Percentiles rank a stretch among this genome's conserved stretches.
phyloP scores from a whole-genome alignment of 2,888 invertebrate genomes.

The Monopis laevigella region DNA sequence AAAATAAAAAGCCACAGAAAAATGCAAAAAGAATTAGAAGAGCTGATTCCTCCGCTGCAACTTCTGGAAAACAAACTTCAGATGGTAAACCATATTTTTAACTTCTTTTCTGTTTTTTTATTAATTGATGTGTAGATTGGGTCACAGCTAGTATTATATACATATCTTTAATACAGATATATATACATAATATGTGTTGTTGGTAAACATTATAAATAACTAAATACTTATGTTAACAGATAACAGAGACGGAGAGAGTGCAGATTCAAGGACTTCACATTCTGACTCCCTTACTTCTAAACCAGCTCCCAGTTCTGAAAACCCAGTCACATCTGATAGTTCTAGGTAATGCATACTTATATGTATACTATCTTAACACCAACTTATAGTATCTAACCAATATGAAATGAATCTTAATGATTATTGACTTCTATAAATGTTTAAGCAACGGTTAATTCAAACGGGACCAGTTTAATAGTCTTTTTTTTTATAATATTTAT shows the following conservation, averaged over 20 bases:
- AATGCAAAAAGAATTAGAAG: constrained; percentile 45
- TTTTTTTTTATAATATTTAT: no score
- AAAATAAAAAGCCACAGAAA: constrained; percentile 48
- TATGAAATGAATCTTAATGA: no score
- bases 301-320: constrained; percentile 54
- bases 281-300: constrained; percentile 54
- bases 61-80: constrained; percentile 55
- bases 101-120: no score
- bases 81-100: constrained; percentile 39
- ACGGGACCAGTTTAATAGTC: no score
- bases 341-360: no score
- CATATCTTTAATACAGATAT: neutral
- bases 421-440: no score
- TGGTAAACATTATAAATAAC: constrained; percentile 6
- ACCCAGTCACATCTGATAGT: constrained; percentile 51
- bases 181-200: neutral
- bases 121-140: no score
- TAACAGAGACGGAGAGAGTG: constrained; percentile 46
- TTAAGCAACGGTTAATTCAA: no score
- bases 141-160: no score
- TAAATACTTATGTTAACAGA: constrained; percentile 26
- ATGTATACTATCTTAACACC: no score
- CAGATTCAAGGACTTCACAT: constrained; percentile 50
- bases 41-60: constrained; percentile 55
- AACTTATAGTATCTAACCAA: no score